Evolutionary conservation across 2,888 invertebrate genomes (phyloP).

Genomic region (Cordilura impudica): DNA sequence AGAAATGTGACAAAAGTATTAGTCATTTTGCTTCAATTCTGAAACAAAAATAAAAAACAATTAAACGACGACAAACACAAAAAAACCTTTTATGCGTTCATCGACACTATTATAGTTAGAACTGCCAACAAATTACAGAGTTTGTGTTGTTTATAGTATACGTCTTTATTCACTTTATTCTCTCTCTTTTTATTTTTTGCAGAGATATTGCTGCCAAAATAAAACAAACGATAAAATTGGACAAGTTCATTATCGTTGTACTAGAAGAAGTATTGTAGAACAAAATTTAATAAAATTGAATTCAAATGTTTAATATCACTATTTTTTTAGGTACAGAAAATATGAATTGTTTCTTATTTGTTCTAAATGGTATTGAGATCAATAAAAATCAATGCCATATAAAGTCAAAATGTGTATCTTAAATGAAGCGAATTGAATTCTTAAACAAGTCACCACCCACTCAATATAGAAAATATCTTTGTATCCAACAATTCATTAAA

Average conservation of each 20-base stretch:
- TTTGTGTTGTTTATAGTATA: background rate
- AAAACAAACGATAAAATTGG: background rate
- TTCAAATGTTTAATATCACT: background rate
- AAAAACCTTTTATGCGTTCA: constrained; percentile 26
- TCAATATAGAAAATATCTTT: background rate
- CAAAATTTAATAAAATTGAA: background rate
- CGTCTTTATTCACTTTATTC: background rate
- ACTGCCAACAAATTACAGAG: background rate
- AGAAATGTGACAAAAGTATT: constrained; percentile 31
- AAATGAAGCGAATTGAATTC: constrained; percentile 3
- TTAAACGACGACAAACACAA: background rate
- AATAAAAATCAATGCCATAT: constrained; percentile 26
- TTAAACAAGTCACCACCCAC: constrained; percentile 39
- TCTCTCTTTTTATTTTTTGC: background rate
- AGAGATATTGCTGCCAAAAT: background rate
- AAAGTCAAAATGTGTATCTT: constrained; percentile 37
- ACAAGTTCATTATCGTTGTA: background rate
- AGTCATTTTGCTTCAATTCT: constrained; percentile 36
- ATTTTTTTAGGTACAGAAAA: background rate
- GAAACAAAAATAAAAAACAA: background rate
- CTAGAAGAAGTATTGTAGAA: background rate
- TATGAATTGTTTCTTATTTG: background rate
- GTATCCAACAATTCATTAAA: background rate
- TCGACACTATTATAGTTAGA: constrained; percentile 25
- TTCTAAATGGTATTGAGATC: constrained; percentile 3